Conservation (phyloP, 2,113 vertebrate species). For the Excalfactoria chinensis region DNA sequence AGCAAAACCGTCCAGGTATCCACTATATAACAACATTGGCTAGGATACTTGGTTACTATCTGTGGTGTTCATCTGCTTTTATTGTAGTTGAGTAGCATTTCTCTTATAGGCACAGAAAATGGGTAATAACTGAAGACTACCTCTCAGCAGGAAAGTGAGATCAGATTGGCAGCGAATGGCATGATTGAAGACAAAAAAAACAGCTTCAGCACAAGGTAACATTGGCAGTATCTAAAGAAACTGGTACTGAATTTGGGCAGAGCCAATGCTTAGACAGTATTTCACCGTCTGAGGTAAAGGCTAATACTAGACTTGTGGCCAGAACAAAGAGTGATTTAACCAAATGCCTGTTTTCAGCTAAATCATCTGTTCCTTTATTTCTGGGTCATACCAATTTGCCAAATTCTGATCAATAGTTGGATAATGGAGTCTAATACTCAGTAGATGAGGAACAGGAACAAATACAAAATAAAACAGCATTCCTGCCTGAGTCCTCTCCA, state of each 20-base stretch:
- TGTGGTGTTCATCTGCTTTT: conserved; percentile 43
- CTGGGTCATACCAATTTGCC: background rate
- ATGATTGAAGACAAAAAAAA: conserved; percentile 44
- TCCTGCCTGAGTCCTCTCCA: background rate
- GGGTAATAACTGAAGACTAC: conserved; percentile 26
- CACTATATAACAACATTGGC: background rate
- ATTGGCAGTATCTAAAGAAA: background rate
- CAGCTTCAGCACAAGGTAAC: conserved; percentile 46
- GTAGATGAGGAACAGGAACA: background rate
- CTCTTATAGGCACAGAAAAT: conserved; percentile 39
- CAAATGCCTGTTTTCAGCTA: background rate
- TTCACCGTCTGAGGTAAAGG: background rate
- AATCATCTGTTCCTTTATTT: background rate
- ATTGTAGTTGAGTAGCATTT: conserved; percentile 42
- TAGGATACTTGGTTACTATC: conserved; percentile 8
- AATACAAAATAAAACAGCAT: background rate
- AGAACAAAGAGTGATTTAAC: conserved; percentile 26
- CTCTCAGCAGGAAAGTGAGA: conserved; percentile 46
- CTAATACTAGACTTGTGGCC: background rate
- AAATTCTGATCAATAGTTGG: background rate
- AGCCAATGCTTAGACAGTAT: conserved; percentile 30
- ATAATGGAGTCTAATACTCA: background rate
- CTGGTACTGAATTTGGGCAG: background rate
- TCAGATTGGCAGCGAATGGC: conserved; percentile 28
- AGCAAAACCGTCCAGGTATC: conserved; percentile 10